Evolutionary conservation across 2,888 invertebrate species (phyloP), one percentile per base, ranked within the genome.

Genomic region (Nasonovia ribisnigri): DNA sequence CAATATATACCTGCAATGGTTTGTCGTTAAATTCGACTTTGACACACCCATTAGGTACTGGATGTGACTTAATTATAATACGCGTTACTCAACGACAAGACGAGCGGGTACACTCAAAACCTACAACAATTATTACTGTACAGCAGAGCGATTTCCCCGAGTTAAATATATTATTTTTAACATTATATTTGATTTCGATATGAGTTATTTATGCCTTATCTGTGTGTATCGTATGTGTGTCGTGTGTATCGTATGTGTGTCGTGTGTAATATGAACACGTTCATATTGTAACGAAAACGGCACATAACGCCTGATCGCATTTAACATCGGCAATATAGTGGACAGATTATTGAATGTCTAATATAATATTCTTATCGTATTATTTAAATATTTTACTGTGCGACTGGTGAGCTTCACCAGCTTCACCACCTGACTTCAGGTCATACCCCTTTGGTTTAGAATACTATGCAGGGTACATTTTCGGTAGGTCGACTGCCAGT

Each of bases 351-450:
- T 36, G 77, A 6, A 36, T 20, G 54, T 8, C 20, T 36, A 77
- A 77, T 54, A 26, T 26, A 57, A 54, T 54, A 54, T 67, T 67
- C 16, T 67, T 36, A 67, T n/a, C 13, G 16, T 36, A 77, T 77
- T 67, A 11, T n/a, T n/a, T 4, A n/a, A n/a, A 46, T 46, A 11
- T 46, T 46, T n/a, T 36, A 5, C 36, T 67, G 36, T 67, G 36
- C 3, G 16, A 2, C 5, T 0, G 16, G n/a, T 20, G 36, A n/a
- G 16, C 6, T 36, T 6, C 4, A n/a, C 2, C n/a, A n/a, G n/a
- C n/a, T n/a, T n/a, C n/a, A n/a, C n/a, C n/a, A n/a, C n/a, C n/a
- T n/a, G n/a, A n/a, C n/a, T 6, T 46, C 46, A 46, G 46, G 48
- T 10, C 48, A 16, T 67, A n/a, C n/a, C n/a, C 2, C 36, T 77